Percentiles rank a stretch among this genome's conserved stretches.
Conservation (phyloP, 2,113 vertebrate genomes). For the Cynopterus brachyotis region DNA sequence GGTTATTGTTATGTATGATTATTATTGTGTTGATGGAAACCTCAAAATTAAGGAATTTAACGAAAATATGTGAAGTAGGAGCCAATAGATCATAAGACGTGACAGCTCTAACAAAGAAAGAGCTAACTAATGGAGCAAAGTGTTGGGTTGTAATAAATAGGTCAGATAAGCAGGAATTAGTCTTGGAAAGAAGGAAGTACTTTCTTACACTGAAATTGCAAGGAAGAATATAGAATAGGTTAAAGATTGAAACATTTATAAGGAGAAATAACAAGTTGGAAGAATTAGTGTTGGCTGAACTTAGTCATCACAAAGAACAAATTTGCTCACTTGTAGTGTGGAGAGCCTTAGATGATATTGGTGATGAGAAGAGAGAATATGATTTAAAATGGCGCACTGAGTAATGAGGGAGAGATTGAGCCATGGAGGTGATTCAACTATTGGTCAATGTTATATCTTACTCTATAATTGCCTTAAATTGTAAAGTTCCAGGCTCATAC, state of each 20-base stretch:
- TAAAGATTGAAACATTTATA: background rate
- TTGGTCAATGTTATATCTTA: background rate
- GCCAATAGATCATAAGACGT: background rate
- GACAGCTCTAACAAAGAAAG: background rate
- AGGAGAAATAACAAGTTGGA: background rate
- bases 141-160: background rate
- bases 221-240: background rate
- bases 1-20: background rate
- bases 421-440: background rate
- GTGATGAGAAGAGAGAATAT: background rate
- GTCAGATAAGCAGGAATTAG: background rate
- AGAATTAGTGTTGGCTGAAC: background rate
- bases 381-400: background rate
- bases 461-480: background rate
- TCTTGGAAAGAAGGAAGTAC: background rate
- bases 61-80: background rate
- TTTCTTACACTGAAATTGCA: background rate
- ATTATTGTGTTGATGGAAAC: background rate
- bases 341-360: background rate
- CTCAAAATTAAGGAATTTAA: background rate
- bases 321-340: background rate
- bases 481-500: background rate
- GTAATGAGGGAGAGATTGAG: background rate
- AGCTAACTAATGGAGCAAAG: background rate
- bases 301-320: background rate